Conservation (phyloP, 2,113 vertebrate genomes). For the Chlorocebus sabaeus region DNA sequence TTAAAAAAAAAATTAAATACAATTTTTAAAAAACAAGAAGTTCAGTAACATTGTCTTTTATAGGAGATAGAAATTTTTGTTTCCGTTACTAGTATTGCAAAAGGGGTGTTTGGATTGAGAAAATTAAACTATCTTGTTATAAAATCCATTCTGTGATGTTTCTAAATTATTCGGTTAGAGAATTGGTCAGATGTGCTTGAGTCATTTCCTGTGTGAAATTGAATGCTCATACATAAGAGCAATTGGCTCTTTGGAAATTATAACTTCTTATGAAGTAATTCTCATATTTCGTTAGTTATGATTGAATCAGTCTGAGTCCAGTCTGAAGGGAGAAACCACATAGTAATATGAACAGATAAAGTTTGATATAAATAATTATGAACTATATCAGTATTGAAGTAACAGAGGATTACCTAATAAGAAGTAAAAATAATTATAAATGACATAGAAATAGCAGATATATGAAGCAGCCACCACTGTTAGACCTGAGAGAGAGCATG, state of each 20-base stretch:
- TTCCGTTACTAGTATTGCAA: background rate
- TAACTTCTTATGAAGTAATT: background rate
- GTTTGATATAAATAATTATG: constrained; percentile 5
- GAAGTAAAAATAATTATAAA: background rate
- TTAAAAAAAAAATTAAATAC: too few relatives aligned
- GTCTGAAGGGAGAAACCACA: background rate
- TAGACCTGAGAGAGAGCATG: background rate
- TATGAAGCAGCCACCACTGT: background rate
- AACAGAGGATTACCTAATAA: background rate
- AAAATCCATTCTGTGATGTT: background rate
- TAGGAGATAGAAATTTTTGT: background rate
- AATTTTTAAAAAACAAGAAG: too few relatives aligned
- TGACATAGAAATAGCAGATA: background rate
- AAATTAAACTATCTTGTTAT: background rate
- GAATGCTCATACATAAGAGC: background rate
- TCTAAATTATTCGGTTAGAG: constrained; percentile 35
- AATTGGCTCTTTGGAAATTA: constrained; percentile 3
- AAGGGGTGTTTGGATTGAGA: background rate
- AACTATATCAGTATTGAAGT: background rate
- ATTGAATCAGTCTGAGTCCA: background rate
- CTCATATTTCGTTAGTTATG: background rate
- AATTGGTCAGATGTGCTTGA: constrained; percentile 20
- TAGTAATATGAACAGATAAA: background rate
- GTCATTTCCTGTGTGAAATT: constrained; percentile 51
- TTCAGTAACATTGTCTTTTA: background rate